Evolutionary conservation across 1,140 invertebrate genomes (phyloP), one percentile per base, ranked within the genome.

Genomic region (Drosophila arizonae): DNA sequence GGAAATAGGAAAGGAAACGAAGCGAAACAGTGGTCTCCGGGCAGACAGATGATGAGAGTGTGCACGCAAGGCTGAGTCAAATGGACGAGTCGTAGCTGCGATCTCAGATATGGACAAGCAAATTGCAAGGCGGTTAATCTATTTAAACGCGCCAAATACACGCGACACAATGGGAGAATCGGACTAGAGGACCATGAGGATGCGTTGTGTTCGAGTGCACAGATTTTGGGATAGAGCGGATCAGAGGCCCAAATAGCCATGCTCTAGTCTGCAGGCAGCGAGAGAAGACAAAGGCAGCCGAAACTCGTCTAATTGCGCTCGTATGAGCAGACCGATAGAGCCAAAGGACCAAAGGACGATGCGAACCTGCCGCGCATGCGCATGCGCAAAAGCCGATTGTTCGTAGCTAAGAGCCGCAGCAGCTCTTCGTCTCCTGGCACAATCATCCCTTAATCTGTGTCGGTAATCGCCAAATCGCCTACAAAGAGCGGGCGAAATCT

Each of bases 41-140:
- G 45, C 39, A 46, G 24, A 17, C 41, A 51, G 60, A 24, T 24
- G 58, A 24, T 56, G 56, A 45, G 51, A 36, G 36, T 8, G 43
- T 56, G 57, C 72, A 74, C 72, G 72, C 72, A 64, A 77, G 48
- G 26, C 50, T 51, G 41, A 64, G 26, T 51, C 41, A 61, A 36
- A 36, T 36, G 33, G 33, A 61, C 55, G 50, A 70, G 61, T 56
- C 13, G 45, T 39, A 8, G 52, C 43, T 52, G 36, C 26, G 54
- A 77, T 84, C 62, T 36, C 51, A 77, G 88, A 90, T 90, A 90
- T 61, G 67, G 72, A 57, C 64, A 57, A 74, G 72, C 81, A 90
- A 90, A 82, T 90, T 90, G 81, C 88, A 78, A 88, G 88, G 88
- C 88, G 88, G 88, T 86, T 90, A 90, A 90, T 90, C 88, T 90